Evolutionary conservation across 2,888 invertebrate species (phyloP).

Genomic region (Herminia tarsipennalis): DNA sequence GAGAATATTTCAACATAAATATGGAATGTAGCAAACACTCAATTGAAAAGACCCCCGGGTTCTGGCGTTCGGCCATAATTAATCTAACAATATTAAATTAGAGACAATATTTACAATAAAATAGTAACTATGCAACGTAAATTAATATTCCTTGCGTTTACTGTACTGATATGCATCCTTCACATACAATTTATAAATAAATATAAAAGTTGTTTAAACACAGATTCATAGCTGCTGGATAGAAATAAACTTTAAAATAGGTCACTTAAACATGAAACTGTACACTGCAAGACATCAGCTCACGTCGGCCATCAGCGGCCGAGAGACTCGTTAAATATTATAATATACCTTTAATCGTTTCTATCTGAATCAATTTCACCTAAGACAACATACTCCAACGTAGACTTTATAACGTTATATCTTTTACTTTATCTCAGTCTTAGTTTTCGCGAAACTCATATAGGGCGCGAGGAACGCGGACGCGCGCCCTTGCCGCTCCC

Average conservation of each 20-base stretch:
- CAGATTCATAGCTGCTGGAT: slow-evolving; percentile 79
- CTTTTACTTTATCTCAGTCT: slow-evolving; percentile 84
- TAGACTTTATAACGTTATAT: slow-evolving; percentile 82
- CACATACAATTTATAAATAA: slow-evolving; percentile 73
- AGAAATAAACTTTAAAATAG: slow-evolving; percentile 76
- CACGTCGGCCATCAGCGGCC: slow-evolving; percentile 26
- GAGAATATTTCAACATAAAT: slow-evolving; percentile 84
- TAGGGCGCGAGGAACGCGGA: slow-evolving; percentile 75
- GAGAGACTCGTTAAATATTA: slow-evolving; percentile 82
- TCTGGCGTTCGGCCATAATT: slow-evolving; percentile 73
- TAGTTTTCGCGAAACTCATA: slow-evolving; percentile 82
- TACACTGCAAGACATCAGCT: slow-evolving; percentile 78
- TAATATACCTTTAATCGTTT: slow-evolving; percentile 78
- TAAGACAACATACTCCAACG: slow-evolving; percentile 82
- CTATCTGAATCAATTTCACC: slow-evolving; percentile 84
- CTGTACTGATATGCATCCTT: slow-evolving; percentile 82
- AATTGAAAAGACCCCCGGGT: slow-evolving; percentile 80
- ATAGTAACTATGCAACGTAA: slow-evolving; percentile 82
- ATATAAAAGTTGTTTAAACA: slow-evolving; percentile 86
- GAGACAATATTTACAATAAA: slow-evolving; percentile 83
- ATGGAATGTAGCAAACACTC: slow-evolving; percentile 86
- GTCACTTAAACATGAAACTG: slow-evolving; percentile 78
- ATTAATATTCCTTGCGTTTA: slow-evolving; percentile 78
- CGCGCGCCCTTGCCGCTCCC: slow-evolving; percentile 55
- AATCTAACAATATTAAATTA: slow-evolving; percentile 82